These are phyloP conservation scores for Phlogophora meticulosa DNA, from an alignment of 2,888 invertebrate genomes.

Conservation along the genomic window DNA sequence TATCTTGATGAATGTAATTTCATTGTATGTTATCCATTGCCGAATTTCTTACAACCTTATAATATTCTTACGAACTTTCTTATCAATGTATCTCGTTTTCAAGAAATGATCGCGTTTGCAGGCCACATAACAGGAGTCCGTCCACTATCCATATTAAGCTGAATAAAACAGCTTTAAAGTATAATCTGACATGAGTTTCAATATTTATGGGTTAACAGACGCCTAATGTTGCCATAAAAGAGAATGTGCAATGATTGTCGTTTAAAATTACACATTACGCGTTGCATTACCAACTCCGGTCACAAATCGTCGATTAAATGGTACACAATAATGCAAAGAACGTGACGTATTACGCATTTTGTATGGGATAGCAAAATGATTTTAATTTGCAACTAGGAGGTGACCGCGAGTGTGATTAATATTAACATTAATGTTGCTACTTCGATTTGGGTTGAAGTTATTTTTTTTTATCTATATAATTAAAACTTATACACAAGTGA, in stretches of 20 bases:
- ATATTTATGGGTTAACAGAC: constrained; percentile 33
- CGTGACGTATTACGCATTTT: constrained; percentile 74
- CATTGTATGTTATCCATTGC: background rate
- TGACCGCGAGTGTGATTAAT: background rate
- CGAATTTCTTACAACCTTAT: background rate
- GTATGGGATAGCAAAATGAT: constrained; percentile 66
- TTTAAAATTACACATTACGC: constrained; percentile 61
- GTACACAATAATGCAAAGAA: constrained; percentile 78
- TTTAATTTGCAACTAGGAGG: constrained; percentile 53
- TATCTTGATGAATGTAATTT: background rate
- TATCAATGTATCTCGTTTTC: background rate
- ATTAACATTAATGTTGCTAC: constrained; percentile 9
- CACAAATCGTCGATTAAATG: constrained; percentile 82
- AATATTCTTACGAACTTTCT: background rate
- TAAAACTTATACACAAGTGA: too few species aligned
- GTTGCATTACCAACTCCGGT: constrained; percentile 73
- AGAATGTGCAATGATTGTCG: constrained; percentile 60
- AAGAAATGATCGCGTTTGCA: background rate
- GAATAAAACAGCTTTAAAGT: constrained; percentile 39
- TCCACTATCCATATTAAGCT: constrained; percentile 15
- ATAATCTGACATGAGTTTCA: constrained; percentile 42
- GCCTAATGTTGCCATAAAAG: constrained; percentile 49
- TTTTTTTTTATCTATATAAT: too few species aligned
- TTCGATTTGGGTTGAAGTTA: background rate
- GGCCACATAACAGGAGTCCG: too few species aligned